Base-by-base conservation (phyloP, 2,113 vertebrate genomes). In the Callorhinus ursinus region DNA sequence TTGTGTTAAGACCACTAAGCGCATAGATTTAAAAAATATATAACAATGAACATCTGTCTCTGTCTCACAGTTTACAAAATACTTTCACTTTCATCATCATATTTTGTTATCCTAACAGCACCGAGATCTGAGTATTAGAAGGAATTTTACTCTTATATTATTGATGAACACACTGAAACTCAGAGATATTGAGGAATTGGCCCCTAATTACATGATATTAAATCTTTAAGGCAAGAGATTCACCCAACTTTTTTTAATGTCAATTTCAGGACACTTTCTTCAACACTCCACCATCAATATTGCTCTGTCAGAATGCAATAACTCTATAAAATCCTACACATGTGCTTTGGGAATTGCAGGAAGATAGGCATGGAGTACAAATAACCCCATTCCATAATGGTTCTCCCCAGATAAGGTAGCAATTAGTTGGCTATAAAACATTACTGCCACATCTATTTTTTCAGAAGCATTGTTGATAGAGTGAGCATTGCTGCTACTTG, bases 391-490 rank as follows among this genome's bases (percentile, higher is more conserved):
- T 76, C 33, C 57, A 33, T 18, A 81, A 57, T 31, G 6, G 7
- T 61, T 16, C 26, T 89, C 59, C 11, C 16, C 14, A 90, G 19
- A 74, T 33, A 53, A 28, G 26, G 18, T 0, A 69, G 80, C 19
- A 19, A 57, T 51, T 92, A 80, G 7, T 8, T 65, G 74, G 36
- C 61, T 95, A 11, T 57, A 72, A 96, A 88, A 59, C 55, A 85
- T 84, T 67, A 65, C 46, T 90, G 39, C 49, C 67, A 15, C 0
- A 46, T 18, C 81, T 88, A 71, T 65, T 96, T 89, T 42, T 49
- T 46, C 92, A 92, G 96, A 96, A 96, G 18, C 33, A 71, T 89
- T 97, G 98, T 97, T 87, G 46, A 96, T 92, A 85, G 77, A 80
- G 39, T 46, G 79, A 42, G 69, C 53, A 71, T 88, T 90, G 71